Evolutionary conservation across 2,113 vertebrate species (phyloP).

Genomic region (Phocoena phocoena): DNA sequence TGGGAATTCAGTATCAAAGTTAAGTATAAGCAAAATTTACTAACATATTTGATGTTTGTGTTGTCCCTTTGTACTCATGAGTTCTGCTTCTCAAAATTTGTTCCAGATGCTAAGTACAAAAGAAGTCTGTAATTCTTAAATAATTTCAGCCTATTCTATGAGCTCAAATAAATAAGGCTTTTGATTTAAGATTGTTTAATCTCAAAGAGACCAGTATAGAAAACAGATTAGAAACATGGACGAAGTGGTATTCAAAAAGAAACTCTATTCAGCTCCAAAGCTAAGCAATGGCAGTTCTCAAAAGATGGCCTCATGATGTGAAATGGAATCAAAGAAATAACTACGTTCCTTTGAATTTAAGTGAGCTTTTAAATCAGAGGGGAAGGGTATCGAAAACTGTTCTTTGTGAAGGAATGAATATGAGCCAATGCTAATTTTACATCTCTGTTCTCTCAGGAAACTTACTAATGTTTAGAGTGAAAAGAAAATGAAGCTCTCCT

Average conservation of each 20-base stretch:
- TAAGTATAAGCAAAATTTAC: background rate
- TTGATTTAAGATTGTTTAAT: slow-evolving; percentile 47
- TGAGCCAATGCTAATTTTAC: slow-evolving; percentile 40
- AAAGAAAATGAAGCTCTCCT: slow-evolving; percentile 24
- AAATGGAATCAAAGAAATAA: slow-evolving; percentile 1
- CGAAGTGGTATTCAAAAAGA: slow-evolving; percentile 16
- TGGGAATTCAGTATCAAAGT: background rate
- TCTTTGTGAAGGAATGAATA: slow-evolving; percentile 50
- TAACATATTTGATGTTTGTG: slow-evolving; percentile 44
- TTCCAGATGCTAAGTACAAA: background rate
- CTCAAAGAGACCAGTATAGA: background rate
- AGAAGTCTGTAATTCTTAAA: slow-evolving; percentile 43
- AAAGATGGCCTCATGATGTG: background rate
- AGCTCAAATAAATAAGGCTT: slow-evolving; percentile 58
- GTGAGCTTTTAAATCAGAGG: slow-evolving; percentile 24
- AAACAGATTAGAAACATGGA: slow-evolving; percentile 21
- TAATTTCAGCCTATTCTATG: slow-evolving; percentile 52
- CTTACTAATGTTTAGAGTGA: background rate
- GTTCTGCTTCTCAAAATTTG: slow-evolving; percentile 39
- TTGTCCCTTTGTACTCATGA: slow-evolving; percentile 23
- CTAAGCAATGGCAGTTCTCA: background rate
- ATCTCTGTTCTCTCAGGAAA: slow-evolving; percentile 27
- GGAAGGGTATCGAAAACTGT: slow-evolving; percentile 27
- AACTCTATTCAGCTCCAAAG: background rate
- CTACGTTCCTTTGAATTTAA: slow-evolving; percentile 38